Base-by-base conservation (phyloP, 2,888 invertebrate species). In the Agrypnus murinus region DNA sequence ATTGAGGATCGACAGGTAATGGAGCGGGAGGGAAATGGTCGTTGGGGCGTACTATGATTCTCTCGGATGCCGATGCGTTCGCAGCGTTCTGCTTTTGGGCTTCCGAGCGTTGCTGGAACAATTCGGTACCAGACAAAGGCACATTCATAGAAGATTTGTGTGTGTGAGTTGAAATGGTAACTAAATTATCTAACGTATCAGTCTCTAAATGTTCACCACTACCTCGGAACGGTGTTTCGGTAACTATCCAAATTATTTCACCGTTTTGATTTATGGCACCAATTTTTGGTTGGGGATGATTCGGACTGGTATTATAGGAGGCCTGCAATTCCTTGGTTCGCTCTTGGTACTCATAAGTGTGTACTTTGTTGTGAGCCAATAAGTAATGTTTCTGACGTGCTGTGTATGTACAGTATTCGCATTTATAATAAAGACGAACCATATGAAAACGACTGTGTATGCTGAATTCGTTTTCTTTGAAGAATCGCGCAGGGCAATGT, bases 401-500 rank as follows among this genome's bases (percentile, higher is more conserved):
- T 0, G 93, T 91, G 84, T 92, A 96, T 58, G 93, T 91, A 81
- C 96, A 96, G 81, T 89, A 89, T 71, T 91, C 90, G 80, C 96
- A 96, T 73, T 91, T 90, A 79, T 91, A 91, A 8, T 89, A 86
- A 73, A 91, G 86, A 58, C 89, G 85, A 31, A 89, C 86, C 63
- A 90, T 88, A 81, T 95, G 94, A 81, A 92, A 92, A 31, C 91
- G 89, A 72, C 90, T 86, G 80, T 96, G 96, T 70, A 91, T 90
- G 66, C 89, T 88, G 65, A 93, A 86, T 83, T 96, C 95, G 78
- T 89, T 90, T 74, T 91, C 91, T 76, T 91, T 91, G 72, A 95
- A 90, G 85, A 92, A 96, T 81, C 95, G 89, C 0, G 95, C 94
- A 0, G 96, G 96, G 83, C 96, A 96, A 77, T 92, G 91, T 70